A percentile compares a stretch with the other conserved stretches of the same genome.
Evolutionary conservation across 2,113 vertebrate species (phyloP).

Genomic region (Elanoides forficatus): DNA sequence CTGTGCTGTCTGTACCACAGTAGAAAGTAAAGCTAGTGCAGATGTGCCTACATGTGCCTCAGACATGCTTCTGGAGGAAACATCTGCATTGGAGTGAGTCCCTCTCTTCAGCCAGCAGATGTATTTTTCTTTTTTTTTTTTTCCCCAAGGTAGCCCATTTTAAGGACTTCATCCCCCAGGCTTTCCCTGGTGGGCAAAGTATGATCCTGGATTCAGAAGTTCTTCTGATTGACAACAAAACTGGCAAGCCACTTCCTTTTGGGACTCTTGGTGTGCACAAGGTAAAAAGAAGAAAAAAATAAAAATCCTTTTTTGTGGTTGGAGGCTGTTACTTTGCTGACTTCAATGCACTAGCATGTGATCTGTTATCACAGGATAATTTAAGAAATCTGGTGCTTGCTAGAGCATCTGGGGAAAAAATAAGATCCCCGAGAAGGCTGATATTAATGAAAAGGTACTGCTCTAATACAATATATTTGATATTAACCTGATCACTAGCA

Average conservation of each 20-base stretch:
- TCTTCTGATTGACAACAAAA: constrained; percentile 93
- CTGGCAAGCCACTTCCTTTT: constrained; percentile 93
- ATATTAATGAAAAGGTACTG: neutral
- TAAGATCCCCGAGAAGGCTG: neutral
- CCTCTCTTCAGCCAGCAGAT: neutral
- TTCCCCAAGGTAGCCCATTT: constrained; percentile 90
- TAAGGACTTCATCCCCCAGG: constrained; percentile 93
- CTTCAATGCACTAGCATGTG: neutral
- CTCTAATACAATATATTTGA: neutral
- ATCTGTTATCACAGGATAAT: neutral
- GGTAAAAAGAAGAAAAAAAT: constrained; percentile 66
- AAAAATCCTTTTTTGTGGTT: neutral
- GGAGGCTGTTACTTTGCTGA: neutral
- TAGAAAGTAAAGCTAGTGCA: neutral
- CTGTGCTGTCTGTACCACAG: neutral
- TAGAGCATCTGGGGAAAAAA: neutral
- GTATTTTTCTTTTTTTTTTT: neutral
- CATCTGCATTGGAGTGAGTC: neutral
- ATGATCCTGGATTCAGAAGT: constrained; percentile 98
- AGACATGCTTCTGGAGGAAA: neutral
- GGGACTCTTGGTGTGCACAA: constrained; percentile 95
- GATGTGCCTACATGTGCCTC: neutral
- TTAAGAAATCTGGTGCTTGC: neutral
- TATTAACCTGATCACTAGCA: neutral
- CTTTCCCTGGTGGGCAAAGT: constrained; percentile 91